These are phyloP conservation scores for Percina caprodes DNA, from an alignment of 2,113 vertebrate species.

Conservation along the genomic window DNA sequence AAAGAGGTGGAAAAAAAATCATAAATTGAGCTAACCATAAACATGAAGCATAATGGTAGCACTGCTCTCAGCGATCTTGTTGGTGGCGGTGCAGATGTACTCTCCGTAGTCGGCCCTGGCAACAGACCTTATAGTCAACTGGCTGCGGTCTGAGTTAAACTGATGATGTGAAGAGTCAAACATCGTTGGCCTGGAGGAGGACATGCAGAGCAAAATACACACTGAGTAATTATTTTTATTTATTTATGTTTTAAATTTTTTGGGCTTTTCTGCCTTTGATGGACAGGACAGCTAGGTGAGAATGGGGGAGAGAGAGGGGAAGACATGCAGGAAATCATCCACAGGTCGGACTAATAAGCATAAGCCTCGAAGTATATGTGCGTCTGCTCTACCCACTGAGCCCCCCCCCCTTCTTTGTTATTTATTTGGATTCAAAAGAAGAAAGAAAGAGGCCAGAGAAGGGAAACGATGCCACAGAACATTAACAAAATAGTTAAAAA, in stretches of 20 bases:
- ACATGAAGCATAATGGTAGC: slow-evolving; percentile 71
- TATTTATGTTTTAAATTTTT: no score
- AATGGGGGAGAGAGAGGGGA: no score
- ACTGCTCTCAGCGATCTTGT: slow-evolving; percentile 74
- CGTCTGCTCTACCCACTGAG: no score
- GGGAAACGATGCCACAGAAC: neutral
- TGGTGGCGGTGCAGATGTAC: slow-evolving; percentile 77
- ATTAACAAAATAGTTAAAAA: neutral
- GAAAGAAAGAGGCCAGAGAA: neutral
- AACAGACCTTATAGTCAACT: slow-evolving; percentile 74
- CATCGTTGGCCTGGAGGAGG: slow-evolving; percentile 58
- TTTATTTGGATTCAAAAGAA: neutral
- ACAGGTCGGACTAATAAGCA: no score
- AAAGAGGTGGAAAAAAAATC: neutral
- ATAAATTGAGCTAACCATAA: slow-evolving; percentile 66
- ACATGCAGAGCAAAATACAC: neutral
- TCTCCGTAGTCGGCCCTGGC: slow-evolving; percentile 67
- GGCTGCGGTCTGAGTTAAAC: slow-evolving; percentile 82
- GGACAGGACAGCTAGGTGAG: no score
- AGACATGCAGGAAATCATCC: no score
- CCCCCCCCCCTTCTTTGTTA: neutral
- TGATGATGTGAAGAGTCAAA: slow-evolving; percentile 68
- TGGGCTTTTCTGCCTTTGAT: no score
- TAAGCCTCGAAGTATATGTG: no score
- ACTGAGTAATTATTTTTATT: neutral